Base-by-base conservation (phyloP, 2,797 vertebrate species). In the Hafferia zeledoni region DNA sequence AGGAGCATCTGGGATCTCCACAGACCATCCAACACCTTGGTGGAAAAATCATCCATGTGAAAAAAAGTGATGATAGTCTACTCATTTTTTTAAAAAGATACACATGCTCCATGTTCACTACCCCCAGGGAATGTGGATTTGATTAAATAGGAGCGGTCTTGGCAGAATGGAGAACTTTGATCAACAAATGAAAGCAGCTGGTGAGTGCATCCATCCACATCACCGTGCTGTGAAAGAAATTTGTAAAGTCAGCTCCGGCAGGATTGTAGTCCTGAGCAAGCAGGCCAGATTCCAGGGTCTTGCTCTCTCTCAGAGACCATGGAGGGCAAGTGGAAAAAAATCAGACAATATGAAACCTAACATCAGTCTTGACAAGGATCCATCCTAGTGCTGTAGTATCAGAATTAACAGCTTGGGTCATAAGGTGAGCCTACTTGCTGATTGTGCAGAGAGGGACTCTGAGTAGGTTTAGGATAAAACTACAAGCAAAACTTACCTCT, bases 141-240 rank as follows among this genome's bases (percentile, higher is more conserved):
- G 78, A 89, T 94, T 93, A 94, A 96, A 92, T 18, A 84, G 30
- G 35, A 90, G 37, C 94, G 22, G 18, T 64, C 59, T 86, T 57
- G 49, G 33, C 50, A 93, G 68, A 92, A 46, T 46, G 24, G 25
- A 83, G 84, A 91, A 85, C 37, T 85, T 82, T 83, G 89, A 92
- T 80, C 68, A 89, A 80, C 55, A 90, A 93, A 67, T 27, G 57
- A 92, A 82, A 78, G 46, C 75, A 94, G 56, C 61, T 94, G 71
- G 33, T 85, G 59, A 77, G 53, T 71, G 61, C 57, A 86, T 83
- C 68, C 91, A 83, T 61, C 56, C 76, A 78, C 91, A 81, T 50
- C 3, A 0, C 35, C 0, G 0, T 41, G 37, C 49, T 83, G 52
- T 56, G 84, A 87, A 83, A 82, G 67, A 83, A 64, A 88, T 86